Evolutionary conservation across 2,113 vertebrate genomes (phyloP), one percentile per base, ranked within the genome.

Genomic region (Caranx melampygus): DNA sequence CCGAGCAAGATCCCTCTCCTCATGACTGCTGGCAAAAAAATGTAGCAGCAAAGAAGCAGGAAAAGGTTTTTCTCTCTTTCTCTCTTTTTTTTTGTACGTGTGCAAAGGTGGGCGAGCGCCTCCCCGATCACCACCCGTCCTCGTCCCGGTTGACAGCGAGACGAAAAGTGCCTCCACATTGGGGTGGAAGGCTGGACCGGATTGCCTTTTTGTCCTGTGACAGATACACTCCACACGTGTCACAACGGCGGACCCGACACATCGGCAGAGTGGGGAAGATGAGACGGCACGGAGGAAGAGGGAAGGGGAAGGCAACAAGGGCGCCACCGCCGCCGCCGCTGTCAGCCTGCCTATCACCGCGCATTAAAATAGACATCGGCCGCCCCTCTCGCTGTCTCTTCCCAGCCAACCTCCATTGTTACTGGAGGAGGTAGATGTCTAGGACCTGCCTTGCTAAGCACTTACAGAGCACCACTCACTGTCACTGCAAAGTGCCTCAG

Each of bases 151-250:
- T 90, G 89, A 91, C 89, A 90, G 7, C 18, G 0, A 72, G 55
- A 42, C 13, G 40, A 72, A 79, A 82, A 83, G 62, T 11, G 73
- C 66, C 59, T 81, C 79, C 71, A 60, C 73, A 79, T 84, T 64
- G 82, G 62, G 61, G 68, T 37, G 80, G 82, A 84, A 69, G 72
- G 79, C 74, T 83, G 64, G 20, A 72, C 79, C 55, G 51, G 51
- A 87, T 89, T 83, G 83, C 65, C 78, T 89, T 82, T 86, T 86
- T 82, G 81, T 91, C 75, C 83, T 5, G 82, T 89, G 87, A 90
- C 88, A 91, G 83, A 89, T 89, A 59, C 88, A 77, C 89, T 87
- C 74, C 72, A 75, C 84, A 78, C 52, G 89, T 89, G 82, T 87
- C 87, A 86, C 88, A 76, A 80, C 61, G 11, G 73, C 21, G 63